Evolutionary conservation across 2,797 vertebrate genomes (phyloP), one percentile per base, ranked within the genome.

Genomic region (Heliangelus exortis): DNA sequence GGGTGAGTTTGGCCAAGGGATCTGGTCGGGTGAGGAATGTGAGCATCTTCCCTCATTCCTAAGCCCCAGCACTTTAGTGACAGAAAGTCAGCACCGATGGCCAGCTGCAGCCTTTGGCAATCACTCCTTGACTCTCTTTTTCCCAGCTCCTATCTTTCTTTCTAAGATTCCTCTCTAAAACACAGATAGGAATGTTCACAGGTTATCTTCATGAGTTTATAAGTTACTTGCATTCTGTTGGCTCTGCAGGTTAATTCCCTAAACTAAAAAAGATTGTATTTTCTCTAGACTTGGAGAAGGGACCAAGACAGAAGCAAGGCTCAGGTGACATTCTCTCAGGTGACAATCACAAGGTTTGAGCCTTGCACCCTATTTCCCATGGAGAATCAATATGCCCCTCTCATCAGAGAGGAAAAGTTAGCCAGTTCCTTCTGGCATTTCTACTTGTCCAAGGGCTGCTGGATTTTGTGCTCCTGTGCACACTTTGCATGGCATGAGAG

Each of bases 81-180:
- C 92, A 89, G 45, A 59, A 92, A 94, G 83, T 61, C 88, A 94
- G 80, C 57, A 33, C 5, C 67, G 83, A 45, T 75, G 73, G 73
- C 25, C 54, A 75, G 68, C 89, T 80, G 43, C 5, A 8, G 34
- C 50, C 84, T 92, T 93, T 92, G 55, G 89, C 91, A 85, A 93
- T 75, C 41, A 39, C 85, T 63, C 87, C 90, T 84, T 89, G n/a
- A 43, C 80, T 83, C 47, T 83, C 26, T 48, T 92, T 15, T 50
- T 39, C 54, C 50, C 9, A 2, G 26, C 21, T 55, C 15, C 51
- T 48, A 11, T 21, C 79, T 89, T 90, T 75, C 82, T 86, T 82
- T 92, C 92, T 95, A 94, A 92, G 74, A 84, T 78, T 95, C 29
- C 58, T 93, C 77, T 76, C 84, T 94, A 79, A 90, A 95, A 94